These are phyloP conservation scores for Gymnothorax reevesii DNA, from an alignment of 2,797 vertebrate species.

Conservation along the genomic window DNA sequence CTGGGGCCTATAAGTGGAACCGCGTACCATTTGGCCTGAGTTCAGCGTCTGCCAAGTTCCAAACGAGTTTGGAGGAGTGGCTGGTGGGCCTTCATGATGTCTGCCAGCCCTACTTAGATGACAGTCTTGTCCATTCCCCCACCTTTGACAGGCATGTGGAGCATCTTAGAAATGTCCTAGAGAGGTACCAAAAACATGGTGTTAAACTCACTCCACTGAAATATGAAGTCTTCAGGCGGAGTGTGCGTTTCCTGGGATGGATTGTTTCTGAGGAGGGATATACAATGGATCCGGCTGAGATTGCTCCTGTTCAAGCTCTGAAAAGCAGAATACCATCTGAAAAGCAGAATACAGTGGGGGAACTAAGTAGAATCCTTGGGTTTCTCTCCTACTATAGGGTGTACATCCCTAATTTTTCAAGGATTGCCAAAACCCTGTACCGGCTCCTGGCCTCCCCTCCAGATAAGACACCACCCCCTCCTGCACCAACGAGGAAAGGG, in stretches of 20 bases:
- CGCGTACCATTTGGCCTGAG: conserved; percentile 42
- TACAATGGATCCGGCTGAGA: conserved; percentile 27
- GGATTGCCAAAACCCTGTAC: conserved; percentile 21
- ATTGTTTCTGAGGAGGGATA: conserved; percentile 39
- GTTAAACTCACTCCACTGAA: conserved; percentile 37
- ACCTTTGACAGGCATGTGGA: conserved; percentile 36
- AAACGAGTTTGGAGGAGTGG: conserved; percentile 44
- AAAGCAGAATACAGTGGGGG: conserved; percentile 31
- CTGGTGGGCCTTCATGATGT: conserved; percentile 17
- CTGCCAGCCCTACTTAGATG: conserved; percentile 45
- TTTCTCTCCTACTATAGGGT: conserved; percentile 38
- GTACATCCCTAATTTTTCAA: conserved; percentile 38
- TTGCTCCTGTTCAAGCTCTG: conserved; percentile 21
- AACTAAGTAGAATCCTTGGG: conserved; percentile 31
- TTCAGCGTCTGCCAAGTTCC: conserved; percentile 47
- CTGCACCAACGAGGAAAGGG: background rate
- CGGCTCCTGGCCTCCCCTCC: conserved; percentile 17
- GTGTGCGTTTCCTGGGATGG: conserved; percentile 34
- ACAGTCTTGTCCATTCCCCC: conserved; percentile 39
- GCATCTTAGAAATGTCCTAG: conserved; percentile 32
- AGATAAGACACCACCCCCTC: too few relatives aligned
- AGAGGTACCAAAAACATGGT: conserved; percentile 34
- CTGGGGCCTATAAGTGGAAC: conserved; percentile 33
- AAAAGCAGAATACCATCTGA: conserved; percentile 26
- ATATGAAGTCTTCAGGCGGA: conserved; percentile 30